Base-by-base conservation (phyloP, 1,140 invertebrate species). In the Trichonephila clavata region DNA sequence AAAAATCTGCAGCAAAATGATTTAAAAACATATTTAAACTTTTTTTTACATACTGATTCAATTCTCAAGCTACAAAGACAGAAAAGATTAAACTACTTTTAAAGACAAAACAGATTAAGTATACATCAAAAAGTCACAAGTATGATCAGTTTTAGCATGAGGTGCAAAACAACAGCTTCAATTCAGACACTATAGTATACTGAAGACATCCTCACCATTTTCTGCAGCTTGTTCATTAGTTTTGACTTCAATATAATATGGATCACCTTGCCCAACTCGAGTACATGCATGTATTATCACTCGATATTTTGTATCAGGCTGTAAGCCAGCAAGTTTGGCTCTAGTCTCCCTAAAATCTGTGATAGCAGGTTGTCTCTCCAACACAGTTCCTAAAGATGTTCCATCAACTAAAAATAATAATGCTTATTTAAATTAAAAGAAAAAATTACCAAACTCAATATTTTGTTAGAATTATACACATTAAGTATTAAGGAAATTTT, bases 261-360 rank as follows among this genome's bases (percentile, higher is more conserved):
- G 94, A 59, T 95, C 97, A 32, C 98, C 98, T 95, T 97, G 97
- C 4, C 98, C 98, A 87, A 97, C 97, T 93, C 96, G 97, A 0
- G 98, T 99, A 20, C 97, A 97, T 1, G 98, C 98, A 86, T 97
- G 96, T 90, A 96, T 96, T 90, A 98, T 97, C 86, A 99, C 97
- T 77, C 98, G 96, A 95, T 99, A 99, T 95, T 98, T 99, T 0
- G 98, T 98, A 94, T 97, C 97, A 0, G 98, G 97, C 94, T 97
- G 97, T 24, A 99, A 96, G 2, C 97, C 97, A 20, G 98, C 97
- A 91, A 99, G 96, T 96, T 99, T 99, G 57, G 98, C 98, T 89
- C 96, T 96, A 21, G 97, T 97, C 81, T 97, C 96, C 89, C 97
- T 97, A 0, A 98, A 97, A 96, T 99, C 97, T 8, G 94, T 96